Conservation (phyloP, 2,888 invertebrate species). For the Oasisia sp. region DNA sequence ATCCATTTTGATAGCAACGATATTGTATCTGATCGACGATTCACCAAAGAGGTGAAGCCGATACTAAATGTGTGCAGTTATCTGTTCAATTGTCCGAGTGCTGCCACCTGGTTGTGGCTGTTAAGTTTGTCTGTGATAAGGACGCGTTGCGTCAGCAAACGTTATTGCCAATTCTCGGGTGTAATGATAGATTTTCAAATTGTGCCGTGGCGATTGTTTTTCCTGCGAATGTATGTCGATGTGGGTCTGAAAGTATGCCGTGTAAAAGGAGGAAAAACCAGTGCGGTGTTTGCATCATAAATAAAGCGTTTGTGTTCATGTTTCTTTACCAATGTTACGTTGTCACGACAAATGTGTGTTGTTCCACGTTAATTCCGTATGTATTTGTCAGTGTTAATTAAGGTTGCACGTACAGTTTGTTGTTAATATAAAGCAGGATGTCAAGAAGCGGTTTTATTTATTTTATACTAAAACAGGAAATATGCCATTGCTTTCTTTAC, state of each 20-base stretch:
- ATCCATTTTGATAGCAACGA: background rate
- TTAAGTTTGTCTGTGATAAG: slow-evolving; percentile 17
- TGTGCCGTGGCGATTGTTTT: background rate
- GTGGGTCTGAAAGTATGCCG: background rate
- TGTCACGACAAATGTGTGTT: background rate
- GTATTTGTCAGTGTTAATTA: background rate
- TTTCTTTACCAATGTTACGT: background rate
- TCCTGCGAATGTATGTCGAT: background rate
- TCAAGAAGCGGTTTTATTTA: background rate
- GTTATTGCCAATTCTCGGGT: slow-evolving; percentile 8
- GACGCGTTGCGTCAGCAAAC: background rate
- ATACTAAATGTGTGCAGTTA: background rate
- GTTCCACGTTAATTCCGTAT: background rate
- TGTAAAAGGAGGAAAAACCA: background rate
- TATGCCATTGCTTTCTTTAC: background rate
- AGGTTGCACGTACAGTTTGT: background rate
- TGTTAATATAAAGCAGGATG: background rate
- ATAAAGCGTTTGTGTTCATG: background rate
- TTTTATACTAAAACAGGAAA: background rate
- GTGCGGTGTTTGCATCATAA: background rate
- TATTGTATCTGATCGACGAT: background rate
- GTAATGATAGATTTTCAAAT: background rate
- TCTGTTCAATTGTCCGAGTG: background rate
- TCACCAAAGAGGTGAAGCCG: background rate
- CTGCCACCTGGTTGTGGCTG: background rate